A percentile compares a stretch with the other conserved stretches of the same genome.
phyloP scores from a whole-genome alignment of 1,140 invertebrate species.

The Drosophila dunni region DNA sequence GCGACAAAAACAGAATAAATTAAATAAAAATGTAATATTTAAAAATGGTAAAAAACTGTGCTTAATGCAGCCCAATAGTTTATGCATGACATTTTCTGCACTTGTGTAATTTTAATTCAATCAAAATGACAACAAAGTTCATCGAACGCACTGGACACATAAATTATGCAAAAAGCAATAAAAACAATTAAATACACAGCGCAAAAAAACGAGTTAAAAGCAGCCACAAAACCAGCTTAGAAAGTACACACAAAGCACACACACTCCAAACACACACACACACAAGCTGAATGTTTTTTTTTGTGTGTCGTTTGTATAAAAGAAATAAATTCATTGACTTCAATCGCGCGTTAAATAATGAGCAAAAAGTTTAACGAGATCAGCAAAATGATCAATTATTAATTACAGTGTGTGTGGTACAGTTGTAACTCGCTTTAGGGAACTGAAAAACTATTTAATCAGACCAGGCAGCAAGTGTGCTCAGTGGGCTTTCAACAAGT shows the following conservation, averaged over 20 bases:
- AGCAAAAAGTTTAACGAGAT: conserved; percentile 1
- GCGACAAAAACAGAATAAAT: conserved; percentile 12
- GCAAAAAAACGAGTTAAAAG: conserved; percentile 24
- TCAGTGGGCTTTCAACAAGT: conserved; percentile 1
- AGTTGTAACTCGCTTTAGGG: background rate
- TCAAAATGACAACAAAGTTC: conserved; percentile 28
- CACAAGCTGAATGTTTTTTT: conserved; percentile 31
- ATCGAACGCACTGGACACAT: conserved; percentile 22
- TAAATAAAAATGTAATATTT: background rate
- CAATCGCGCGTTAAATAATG: conserved; percentile 67
- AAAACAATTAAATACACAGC: conserved; percentile 24
- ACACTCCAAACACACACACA: conserved; percentile 7
- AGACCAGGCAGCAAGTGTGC: conserved; percentile 1
- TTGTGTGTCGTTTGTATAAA: background rate
- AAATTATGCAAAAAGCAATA: conserved; percentile 20
- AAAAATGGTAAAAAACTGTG: background rate
- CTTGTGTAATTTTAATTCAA: conserved; percentile 14
- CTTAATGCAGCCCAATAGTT: conserved; percentile 9
- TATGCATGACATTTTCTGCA: conserved; percentile 5
- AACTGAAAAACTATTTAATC: background rate
- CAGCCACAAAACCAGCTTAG: conserved; percentile 58
- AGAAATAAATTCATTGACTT: conserved; percentile 58
- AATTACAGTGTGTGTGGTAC: conserved; percentile 2
- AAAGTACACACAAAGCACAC: conserved; percentile 48
- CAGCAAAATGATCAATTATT: background rate